Evolutionary conservation across 2,888 invertebrate genomes (phyloP).

Genomic region (Hecatera dysodea): DNA sequence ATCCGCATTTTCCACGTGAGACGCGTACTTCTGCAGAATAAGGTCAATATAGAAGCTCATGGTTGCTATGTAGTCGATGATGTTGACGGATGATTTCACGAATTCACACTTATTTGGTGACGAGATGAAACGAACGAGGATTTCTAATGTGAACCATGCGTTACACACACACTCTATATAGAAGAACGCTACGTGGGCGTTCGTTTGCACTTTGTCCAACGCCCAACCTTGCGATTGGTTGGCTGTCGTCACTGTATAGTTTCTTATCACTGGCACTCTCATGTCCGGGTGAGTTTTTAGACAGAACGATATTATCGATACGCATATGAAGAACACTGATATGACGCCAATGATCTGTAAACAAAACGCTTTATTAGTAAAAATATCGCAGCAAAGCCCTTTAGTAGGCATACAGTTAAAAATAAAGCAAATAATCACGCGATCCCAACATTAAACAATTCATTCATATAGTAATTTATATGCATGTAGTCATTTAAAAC

Average conservation of each 20-base stretch:
- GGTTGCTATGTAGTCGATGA: conserved; percentile 99
- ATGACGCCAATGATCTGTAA: conserved; percentile 99
- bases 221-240: conserved; percentile 95
- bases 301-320: conserved; percentile 99
- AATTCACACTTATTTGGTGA: conserved; percentile 98
- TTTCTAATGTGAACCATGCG: conserved; percentile 99
- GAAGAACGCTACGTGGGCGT: conserved; percentile 99
- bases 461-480: conserved; percentile 29
- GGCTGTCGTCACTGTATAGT: conserved; percentile 94
- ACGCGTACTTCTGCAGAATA: conserved; percentile 96
- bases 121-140: conserved; percentile 97
- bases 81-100: conserved; percentile 98
- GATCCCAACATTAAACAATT: conserved; percentile 15
- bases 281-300: conserved; percentile 99
- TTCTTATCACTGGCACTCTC: conserved; percentile 97
- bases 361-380: conserved; percentile 55
- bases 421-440: not conserved
- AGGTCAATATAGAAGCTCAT: conserved; percentile 99
- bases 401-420: not conserved
- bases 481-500: conserved; percentile 15
- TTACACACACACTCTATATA: conserved; percentile 99
- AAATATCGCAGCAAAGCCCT: not conserved
- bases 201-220: conserved; percentile 97
- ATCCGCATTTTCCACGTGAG: conserved; percentile 98
- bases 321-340: conserved; percentile 99